phyloP scores from a whole-genome alignment of 2,888 invertebrate species.

The Bedellia somnulentella region DNA sequence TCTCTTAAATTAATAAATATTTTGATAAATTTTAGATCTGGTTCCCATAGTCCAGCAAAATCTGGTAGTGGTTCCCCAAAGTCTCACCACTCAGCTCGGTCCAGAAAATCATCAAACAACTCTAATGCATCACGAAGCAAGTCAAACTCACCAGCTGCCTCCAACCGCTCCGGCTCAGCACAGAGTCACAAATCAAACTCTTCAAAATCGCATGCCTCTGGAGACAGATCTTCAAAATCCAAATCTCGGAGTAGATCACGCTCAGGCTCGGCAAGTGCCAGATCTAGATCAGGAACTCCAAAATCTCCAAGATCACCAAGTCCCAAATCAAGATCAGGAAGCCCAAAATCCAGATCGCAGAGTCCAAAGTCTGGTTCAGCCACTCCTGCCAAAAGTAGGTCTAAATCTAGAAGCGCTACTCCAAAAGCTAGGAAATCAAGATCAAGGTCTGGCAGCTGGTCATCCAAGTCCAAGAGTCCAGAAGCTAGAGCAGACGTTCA shows the following conservation, averaged over 20 bases:
- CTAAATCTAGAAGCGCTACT: slow-evolving; percentile 44
- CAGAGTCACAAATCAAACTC: slow-evolving; percentile 27
- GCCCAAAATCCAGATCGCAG: slow-evolving; percentile 14
- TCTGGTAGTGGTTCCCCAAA: slow-evolving; percentile 26
- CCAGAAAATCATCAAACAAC: slow-evolving; percentile 11
- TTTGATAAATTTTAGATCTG: too few relatives aligned
- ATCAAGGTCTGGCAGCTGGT: slow-evolving; percentile 26
- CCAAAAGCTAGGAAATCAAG: slow-evolving; percentile 26
- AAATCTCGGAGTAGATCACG: slow-evolving; percentile 24
- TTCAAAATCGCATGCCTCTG: slow-evolving; percentile 31
- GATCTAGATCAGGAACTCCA: slow-evolving; percentile 21
- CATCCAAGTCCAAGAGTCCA: slow-evolving; percentile 35
- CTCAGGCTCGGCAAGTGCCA: slow-evolving; percentile 8
- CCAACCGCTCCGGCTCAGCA: slow-evolving; percentile 18
- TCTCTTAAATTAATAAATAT: too few relatives aligned
- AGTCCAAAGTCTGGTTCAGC: slow-evolving; percentile 14
- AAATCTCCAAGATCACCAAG: slow-evolving; percentile 17
- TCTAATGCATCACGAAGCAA: slow-evolving; percentile 9
- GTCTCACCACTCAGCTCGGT: slow-evolving; percentile 16
- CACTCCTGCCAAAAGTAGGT: slow-evolving; percentile 16
- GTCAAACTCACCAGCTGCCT: slow-evolving; percentile 9
- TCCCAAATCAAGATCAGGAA: slow-evolving; percentile 22
- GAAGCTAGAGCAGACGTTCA: slow-evolving; percentile 26
- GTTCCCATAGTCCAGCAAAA: slow-evolving; percentile 35
- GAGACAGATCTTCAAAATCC: slow-evolving; percentile 24